Evolutionary conservation across 30 jellyfish, hydroid and myxozoan species (phyloP).

Genomic region (Hydractinia echinata): DNA sequence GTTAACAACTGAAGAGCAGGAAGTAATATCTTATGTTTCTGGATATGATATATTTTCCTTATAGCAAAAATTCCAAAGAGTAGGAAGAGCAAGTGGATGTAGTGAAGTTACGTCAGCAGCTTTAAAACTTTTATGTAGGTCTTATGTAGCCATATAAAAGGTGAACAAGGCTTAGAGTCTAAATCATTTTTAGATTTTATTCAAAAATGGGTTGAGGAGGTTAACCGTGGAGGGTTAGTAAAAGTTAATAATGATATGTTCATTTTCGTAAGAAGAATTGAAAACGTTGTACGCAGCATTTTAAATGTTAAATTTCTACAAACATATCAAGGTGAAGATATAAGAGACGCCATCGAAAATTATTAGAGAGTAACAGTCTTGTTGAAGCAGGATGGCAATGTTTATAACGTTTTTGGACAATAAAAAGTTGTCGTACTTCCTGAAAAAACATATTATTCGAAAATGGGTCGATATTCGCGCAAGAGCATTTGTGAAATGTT

Average conservation of each 20-base stretch:
- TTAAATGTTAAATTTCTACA: background rate
- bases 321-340: background rate
- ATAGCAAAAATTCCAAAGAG: background rate
- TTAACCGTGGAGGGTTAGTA: background rate
- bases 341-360: background rate
- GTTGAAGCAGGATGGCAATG: background rate
- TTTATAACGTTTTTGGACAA: background rate
- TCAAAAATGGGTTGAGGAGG: background rate
- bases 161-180: background rate
- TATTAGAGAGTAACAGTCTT: background rate
- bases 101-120: background rate
- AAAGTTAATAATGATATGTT: background rate
- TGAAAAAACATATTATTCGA: background rate
- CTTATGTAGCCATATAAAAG: background rate
- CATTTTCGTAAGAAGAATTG: background rate
- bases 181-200: background rate
- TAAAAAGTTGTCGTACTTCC: background rate
- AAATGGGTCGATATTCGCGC: background rate
- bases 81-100: background rate
- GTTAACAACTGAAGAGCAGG: too few species aligned
- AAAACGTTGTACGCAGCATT: background rate
- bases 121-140: background rate
- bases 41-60: too few species aligned
- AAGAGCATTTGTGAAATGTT: background rate
- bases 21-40: too few species aligned